Base-by-base conservation (phyloP, 2,888 invertebrate genomes). In the Drosophila macrothrix region DNA sequence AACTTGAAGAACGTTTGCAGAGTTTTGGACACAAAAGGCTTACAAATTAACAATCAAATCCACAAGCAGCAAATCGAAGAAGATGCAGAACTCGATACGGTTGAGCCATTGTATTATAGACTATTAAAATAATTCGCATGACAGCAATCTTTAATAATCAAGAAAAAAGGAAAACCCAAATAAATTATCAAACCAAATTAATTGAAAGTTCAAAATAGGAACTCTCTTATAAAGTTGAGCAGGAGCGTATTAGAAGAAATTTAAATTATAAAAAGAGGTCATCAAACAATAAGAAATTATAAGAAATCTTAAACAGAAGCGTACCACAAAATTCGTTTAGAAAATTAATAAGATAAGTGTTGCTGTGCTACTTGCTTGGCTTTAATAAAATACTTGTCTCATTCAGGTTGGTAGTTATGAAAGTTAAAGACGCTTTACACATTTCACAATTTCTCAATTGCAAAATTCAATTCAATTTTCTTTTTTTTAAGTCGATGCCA, bases 41-140 rank as follows among this genome's bases (percentile, higher is more conserved):
- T 62, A 39, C 52, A 69, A 52, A 63, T 84, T 71, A 77, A 80
- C 83, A 80, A 77, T 76, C 67, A 63, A 82, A 52, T 78, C 78
- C 72, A 59, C 68, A 80, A 66, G 39, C 56, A 56, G 43, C 53
- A 62, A 41, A 33, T 54, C 67, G 7, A 22, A 25, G 16, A 43
- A 63, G 49, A 60, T 49, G 39, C 28, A 12, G 31, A 28, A 49
- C 37, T 61, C 29, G 29, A 31, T 6, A 29, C 37, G 31, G 4
- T 28, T 46, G 46, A 12, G n/a, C 12, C 53, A 49, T 70, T 70
- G 46, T 64, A 31, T 50, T 14, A 46, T 14, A 52, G 70, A 53
- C 84, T 88, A 90, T 88, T 90, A 88, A 90, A 90, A 86, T 88
- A 85, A 73, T 82, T 90, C 82, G 83, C 84, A 73, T 83, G 80